Evolutionary conservation across 2,797 vertebrate species (phyloP), one percentile per base, ranked within the genome.

Genomic region (Eulemur mongoz): DNA sequence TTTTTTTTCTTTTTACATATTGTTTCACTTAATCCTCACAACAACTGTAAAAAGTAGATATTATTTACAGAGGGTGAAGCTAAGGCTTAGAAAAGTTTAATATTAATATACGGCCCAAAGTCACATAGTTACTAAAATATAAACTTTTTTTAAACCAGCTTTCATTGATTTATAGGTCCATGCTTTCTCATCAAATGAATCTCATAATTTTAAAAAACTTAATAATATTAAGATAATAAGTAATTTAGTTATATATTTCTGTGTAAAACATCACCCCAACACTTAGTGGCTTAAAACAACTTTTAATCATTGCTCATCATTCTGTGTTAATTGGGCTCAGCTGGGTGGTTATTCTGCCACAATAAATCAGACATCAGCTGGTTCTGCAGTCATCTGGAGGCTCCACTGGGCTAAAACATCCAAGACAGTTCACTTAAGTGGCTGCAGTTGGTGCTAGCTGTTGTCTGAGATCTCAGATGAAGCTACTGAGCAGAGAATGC

Each of bases 1-100:
- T 86, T 67, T 67, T 89, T 79, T 83, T n/a, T 63, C 76, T 70
- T 50, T 78, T 67, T 6, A 30, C 3, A 82, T 9, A 78, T 75
- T 50, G 5, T 84, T 93, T 94, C 9, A 78, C 48, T 94, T 91
- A 73, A 79, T 85, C 9, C 45, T 92, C 54, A 76, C 3, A 89
- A 57, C 7, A 89, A 43, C n/a, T 40, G 1, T 65, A 82, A 82
- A 27, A 87, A 84, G 14, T 84, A 57, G 38, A 6, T 61, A 7
- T 45, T 86, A 27, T 67, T 93, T 83, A 61, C 2, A 75, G 45
- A 73, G 12, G 25, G 0, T 1, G 32, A 94, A 80, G 7, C 4
- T 93, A n/a, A 82, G 7, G 2, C 22, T 92, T 84, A 89, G n/a
- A n/a, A 7, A 79, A n/a, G 9, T 45, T 94, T 72, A 95, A 91